Evolutionary conservation across 2,888 invertebrate species (phyloP).

Genomic region (Polydrusus cervinus): DNA sequence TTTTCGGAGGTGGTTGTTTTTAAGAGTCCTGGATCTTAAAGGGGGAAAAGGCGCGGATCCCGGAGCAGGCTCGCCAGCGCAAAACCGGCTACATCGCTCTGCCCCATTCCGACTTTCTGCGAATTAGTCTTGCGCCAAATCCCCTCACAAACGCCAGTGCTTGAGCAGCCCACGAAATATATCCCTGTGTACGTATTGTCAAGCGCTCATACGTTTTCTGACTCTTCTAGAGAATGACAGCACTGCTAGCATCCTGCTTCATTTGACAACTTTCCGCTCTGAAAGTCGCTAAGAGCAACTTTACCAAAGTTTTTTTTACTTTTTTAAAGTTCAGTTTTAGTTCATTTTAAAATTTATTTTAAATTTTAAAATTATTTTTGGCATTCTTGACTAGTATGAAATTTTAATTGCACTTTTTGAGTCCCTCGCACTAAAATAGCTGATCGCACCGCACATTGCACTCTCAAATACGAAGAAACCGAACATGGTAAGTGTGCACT

Average conservation of each 20-base stretch:
- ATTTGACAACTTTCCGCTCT: constrained; percentile 38
- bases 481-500: constrained; percentile 37
- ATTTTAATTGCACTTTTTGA: constrained; percentile 28
- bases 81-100: constrained; percentile 65
- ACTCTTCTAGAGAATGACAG: constrained; percentile 52
- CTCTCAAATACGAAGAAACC: constrained; percentile 12
- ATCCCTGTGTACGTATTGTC: constrained; percentile 52
- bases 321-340: constrained; percentile 18
- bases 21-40: constrained; percentile 49
- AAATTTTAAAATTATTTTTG: constrained; percentile 12
- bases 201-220: constrained; percentile 47
- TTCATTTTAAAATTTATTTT: constrained; percentile 18
- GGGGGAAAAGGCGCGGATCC: constrained; percentile 62
- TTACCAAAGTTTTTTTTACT: constrained; percentile 35
- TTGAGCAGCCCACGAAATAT: constrained; percentile 45
- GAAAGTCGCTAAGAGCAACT: constrained; percentile 13
- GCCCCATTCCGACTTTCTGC: constrained; percentile 57
- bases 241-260: constrained; percentile 29
- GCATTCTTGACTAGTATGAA: constrained; percentile 24
- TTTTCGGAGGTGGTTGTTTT: constrained; percentile 48
- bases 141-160: constrained; percentile 28
- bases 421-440: constrained; percentile 29
- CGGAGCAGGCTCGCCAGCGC: constrained; percentile 68
- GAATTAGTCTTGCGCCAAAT: constrained; percentile 68
- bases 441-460: constrained; percentile 32